Evolutionary conservation across 2,113 vertebrate genomes (phyloP).

Genomic region (Alethe diademata): DNA sequence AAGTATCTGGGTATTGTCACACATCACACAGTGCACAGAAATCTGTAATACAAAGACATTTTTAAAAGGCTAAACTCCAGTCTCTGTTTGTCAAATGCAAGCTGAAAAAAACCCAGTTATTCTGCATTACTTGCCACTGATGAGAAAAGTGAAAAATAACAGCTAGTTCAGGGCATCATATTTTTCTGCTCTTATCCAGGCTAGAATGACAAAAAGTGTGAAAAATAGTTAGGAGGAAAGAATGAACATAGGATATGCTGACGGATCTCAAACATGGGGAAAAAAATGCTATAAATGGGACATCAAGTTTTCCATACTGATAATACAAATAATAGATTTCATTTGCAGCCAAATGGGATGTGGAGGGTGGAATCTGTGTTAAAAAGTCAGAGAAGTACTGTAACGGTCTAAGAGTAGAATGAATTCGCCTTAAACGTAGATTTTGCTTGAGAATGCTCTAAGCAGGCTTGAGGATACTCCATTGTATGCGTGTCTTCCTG

Average conservation of each 20-base stretch:
- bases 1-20: not conserved
- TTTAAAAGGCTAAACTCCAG: not conserved
- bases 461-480: not conserved
- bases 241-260: not conserved
- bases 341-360: not conserved
- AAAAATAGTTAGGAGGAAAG: not conserved
- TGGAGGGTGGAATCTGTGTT: not conserved
- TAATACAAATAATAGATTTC: not conserved
- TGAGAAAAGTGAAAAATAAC: not conserved
- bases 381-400: not conserved
- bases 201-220: not conserved
- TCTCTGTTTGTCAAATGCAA: not conserved
- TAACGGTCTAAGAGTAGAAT: not conserved
- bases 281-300: not conserved
- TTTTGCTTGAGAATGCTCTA: not conserved
- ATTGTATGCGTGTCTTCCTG: accelerated
- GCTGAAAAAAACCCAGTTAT: not conserved
- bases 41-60: not conserved
- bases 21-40: accelerated
- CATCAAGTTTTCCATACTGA: not conserved
- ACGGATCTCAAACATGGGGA: not conserved
- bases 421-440: not conserved
- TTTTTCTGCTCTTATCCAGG: not conserved
- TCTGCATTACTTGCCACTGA: not conserved
- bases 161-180: not conserved